Evolutionary conservation across 2,113 vertebrate genomes (phyloP).

Genomic region (Plecotus auritus): DNA sequence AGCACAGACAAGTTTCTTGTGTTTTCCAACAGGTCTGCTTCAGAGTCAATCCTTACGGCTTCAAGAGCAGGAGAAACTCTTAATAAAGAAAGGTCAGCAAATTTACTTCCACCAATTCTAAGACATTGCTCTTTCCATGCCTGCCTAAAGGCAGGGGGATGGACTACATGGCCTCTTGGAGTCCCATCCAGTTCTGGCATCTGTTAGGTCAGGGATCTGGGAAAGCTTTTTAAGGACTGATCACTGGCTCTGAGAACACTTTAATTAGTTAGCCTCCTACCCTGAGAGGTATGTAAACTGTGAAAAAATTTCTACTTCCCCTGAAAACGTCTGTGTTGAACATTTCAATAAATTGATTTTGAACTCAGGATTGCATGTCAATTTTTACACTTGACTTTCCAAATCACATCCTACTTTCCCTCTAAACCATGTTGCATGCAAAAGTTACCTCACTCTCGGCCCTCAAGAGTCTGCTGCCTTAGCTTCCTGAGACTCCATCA

Average conservation of each 20-base stretch:
- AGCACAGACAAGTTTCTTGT: constrained; percentile 34
- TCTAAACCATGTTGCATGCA: not conserved
- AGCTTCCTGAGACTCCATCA: not conserved
- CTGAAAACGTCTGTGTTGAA: constrained; percentile 64
- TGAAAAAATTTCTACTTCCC: constrained; percentile 27
- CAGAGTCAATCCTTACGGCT: constrained; percentile 55
- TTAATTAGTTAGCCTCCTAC: not conserved
- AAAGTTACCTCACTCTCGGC: not conserved
- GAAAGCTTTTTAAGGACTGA: not conserved
- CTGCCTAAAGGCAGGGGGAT: not conserved
- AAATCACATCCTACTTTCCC: not conserved
- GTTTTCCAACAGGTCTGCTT: constrained; percentile 72
- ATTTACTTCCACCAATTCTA: constrained; percentile 66
- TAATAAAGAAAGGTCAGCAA: constrained; percentile 79
- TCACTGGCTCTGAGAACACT: not conserved
- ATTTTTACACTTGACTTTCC: constrained; percentile 54
- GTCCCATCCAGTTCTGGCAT: not conserved
- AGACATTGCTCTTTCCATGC: not conserved
- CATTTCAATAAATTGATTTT: constrained; percentile 78
- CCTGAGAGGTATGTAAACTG: not conserved
- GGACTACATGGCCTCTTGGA: not conserved
- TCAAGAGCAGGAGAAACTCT: constrained; percentile 43
- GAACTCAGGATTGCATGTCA: constrained; percentile 65
- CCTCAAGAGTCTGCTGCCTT: not conserved
- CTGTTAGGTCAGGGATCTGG: not conserved